A percentile compares a stretch with the other conserved stretches of the same genome.
These are phyloP conservation scores for Montipora foliosa DNA, from an alignment of 64 coral and sea anemone genomes.

Conservation along the genomic window DNA sequence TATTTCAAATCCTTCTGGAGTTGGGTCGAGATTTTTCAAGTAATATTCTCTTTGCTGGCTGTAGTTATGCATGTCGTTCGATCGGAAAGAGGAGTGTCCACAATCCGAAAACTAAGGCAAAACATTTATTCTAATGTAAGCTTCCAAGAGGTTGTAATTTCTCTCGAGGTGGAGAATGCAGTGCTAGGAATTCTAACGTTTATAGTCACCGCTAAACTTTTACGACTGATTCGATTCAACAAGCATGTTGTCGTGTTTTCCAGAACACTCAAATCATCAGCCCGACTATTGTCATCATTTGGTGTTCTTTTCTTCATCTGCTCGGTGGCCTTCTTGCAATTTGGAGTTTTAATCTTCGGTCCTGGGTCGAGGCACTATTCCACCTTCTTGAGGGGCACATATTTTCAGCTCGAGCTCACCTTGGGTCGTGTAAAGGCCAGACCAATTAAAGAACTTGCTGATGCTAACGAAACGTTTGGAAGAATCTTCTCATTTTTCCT, in stretches of 20 bases:
- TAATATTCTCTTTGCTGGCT: constrained; percentile 9
- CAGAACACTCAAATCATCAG: constrained; percentile 3
- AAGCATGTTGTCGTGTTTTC: constrained; percentile 40
- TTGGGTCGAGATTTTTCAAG: constrained; percentile 31
- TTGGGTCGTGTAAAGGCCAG: constrained; percentile 43
- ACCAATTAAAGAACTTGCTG: constrained; percentile 22
- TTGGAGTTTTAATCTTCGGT: constrained; percentile 38
- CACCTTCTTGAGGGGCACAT: neutral
- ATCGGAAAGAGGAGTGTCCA: neutral
- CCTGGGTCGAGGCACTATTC: neutral
- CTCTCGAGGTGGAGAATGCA: constrained; percentile 17
- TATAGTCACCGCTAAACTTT: constrained; percentile 37
- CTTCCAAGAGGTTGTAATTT: constrained; percentile 34
- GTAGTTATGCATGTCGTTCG: constrained; percentile 16
- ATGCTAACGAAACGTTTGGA: constrained; percentile 6
- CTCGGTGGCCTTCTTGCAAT: constrained; percentile 21
- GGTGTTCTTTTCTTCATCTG: constrained; percentile 10
- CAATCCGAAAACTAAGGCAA: neutral
- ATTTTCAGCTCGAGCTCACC: constrained; percentile 48
- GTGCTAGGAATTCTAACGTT: constrained; percentile 31
- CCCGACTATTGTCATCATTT: constrained; percentile 36
- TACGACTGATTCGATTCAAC: constrained; percentile 52
- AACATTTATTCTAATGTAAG: constrained; percentile 51
- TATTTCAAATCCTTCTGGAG: constrained; percentile 57
- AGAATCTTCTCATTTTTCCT: neutral